Percentiles rank a stretch among this genome's conserved stretches.
Conservation (phyloP, 2,888 invertebrate genomes). For the Pachycephus smyrnensis region DNA sequence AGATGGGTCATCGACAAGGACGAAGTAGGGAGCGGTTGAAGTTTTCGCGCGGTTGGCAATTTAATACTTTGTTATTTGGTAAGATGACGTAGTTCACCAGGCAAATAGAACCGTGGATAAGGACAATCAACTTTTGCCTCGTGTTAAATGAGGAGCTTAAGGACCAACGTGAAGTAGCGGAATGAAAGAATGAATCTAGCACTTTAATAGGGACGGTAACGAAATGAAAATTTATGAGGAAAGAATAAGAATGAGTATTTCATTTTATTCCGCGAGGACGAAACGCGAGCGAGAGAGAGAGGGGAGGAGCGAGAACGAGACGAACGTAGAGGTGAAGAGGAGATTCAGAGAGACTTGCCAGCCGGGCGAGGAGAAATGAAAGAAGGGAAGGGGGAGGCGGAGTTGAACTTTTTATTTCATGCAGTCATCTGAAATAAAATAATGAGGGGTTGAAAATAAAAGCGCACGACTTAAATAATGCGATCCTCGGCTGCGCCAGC, state of each 20-base stretch:
- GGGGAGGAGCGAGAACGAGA: background rate
- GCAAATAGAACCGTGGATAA: too few relatives aligned
- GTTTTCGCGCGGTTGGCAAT: too few relatives aligned
- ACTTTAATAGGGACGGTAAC: conserved; percentile 20
- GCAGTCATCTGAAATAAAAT: conserved; percentile 48
- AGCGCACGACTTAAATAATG: conserved; percentile 3
- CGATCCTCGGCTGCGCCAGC: background rate
- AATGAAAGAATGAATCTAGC: background rate
- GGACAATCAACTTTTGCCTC: too few relatives aligned
- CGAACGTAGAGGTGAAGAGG: conserved; percentile 9
- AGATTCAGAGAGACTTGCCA: background rate
- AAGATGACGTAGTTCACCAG: too few relatives aligned
- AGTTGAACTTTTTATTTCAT: conserved; percentile 35
- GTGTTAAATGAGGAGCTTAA: too few relatives aligned
- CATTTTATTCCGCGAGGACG: conserved; percentile 33
- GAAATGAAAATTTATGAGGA: conserved; percentile 40
- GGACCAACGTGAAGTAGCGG: too few relatives aligned
- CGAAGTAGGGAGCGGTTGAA: too few relatives aligned
- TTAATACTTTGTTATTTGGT: too few relatives aligned
- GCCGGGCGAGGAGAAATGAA: conserved; percentile 1
- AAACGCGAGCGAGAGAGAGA: background rate
- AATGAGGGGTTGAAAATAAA: conserved; percentile 37
- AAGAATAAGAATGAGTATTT: conserved; percentile 37
- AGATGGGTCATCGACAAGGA: too few relatives aligned
- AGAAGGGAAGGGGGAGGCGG: conserved; percentile 9